These are phyloP conservation scores for Leucania comma DNA, from an alignment of 2,888 invertebrate species.

Conservation along the genomic window DNA sequence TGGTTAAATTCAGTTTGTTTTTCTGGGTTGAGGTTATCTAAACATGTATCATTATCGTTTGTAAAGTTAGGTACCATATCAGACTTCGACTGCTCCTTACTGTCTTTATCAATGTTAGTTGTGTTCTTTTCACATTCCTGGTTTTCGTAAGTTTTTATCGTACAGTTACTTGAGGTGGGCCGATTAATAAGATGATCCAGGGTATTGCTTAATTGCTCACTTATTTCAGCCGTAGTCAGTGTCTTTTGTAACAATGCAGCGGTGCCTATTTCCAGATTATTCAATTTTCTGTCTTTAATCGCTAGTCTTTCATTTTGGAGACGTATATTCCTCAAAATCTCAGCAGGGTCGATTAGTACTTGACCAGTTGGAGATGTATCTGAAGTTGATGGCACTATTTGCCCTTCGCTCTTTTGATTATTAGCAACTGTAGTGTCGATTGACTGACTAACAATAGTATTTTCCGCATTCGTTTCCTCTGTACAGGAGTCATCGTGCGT, in stretches of 20 bases:
- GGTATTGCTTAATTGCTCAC: conserved; percentile 68
- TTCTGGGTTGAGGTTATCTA: conserved; percentile 7
- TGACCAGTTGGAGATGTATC: conserved; percentile 36
- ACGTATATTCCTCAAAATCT: conserved; percentile 73
- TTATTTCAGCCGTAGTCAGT: conserved; percentile 65
- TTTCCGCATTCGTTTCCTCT: conserved; percentile 68
- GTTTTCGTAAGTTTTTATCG: background rate
- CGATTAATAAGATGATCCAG: conserved; percentile 71
- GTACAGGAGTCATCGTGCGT: conserved; percentile 74
- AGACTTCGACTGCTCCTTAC: background rate
- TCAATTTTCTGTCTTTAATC: conserved; percentile 72
- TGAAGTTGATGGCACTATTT: conserved; percentile 12
- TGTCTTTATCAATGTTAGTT: background rate
- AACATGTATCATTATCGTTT: conserved; percentile 3
- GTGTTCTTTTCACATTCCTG: conserved; percentile 21
- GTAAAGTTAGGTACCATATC: background rate
- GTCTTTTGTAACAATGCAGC: conserved; percentile 67
- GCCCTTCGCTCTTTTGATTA: background rate
- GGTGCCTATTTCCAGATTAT: conserved; percentile 71
- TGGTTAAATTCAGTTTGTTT: background rate
- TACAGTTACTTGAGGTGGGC: conserved; percentile 62
- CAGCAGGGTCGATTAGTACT: conserved; percentile 67
- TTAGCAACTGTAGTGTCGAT: conserved; percentile 6
- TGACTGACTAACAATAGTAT: conserved; percentile 20
- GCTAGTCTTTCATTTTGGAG: conserved; percentile 71